Evolutionary conservation across 2,797 vertebrate genomes (phyloP).

Genomic region (Phoxinus dragarum): DNA sequence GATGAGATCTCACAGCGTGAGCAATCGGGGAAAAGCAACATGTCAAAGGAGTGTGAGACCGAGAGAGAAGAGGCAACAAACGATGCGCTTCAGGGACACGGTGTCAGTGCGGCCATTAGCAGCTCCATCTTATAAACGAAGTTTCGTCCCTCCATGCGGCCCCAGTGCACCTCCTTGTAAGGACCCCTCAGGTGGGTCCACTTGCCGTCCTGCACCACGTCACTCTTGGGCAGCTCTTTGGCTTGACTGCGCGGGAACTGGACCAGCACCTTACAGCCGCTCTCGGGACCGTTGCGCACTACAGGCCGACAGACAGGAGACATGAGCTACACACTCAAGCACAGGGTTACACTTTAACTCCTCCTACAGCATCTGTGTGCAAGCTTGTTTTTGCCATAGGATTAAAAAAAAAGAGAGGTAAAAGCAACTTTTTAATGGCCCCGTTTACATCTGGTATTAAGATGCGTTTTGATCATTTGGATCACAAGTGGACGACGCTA

Average conservation of each 20-base stretch:
- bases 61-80: not conserved
- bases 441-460: too few relatives aligned
- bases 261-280: slow-evolving; percentile 75
- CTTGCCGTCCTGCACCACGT: slow-evolving; percentile 92
- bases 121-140: slow-evolving; percentile 99
- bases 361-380: too few relatives aligned
- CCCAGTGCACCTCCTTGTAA: slow-evolving; percentile 94
- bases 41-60: not conserved
- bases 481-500: too few relatives aligned
- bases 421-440: too few relatives aligned
- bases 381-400: too few relatives aligned
- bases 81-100: slow-evolving; percentile 72
- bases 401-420: too few relatives aligned
- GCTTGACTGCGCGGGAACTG: slow-evolving; percentile 65
- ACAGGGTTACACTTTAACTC: not conserved
- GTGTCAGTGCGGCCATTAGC: slow-evolving; percentile 94
- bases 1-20: not conserved
- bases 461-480: too few relatives aligned
- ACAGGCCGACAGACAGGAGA: not conserved
- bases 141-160: slow-evolving; percentile 95
- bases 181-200: slow-evolving; percentile 94
- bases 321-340: not conserved
- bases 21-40: too few relatives aligned
- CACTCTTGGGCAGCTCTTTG: slow-evolving; percentile 88
- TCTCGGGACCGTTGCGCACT: slow-evolving; percentile 60